phyloP scores from a whole-genome alignment of 2,888 invertebrate genomes.

The Ctena decussata region DNA sequence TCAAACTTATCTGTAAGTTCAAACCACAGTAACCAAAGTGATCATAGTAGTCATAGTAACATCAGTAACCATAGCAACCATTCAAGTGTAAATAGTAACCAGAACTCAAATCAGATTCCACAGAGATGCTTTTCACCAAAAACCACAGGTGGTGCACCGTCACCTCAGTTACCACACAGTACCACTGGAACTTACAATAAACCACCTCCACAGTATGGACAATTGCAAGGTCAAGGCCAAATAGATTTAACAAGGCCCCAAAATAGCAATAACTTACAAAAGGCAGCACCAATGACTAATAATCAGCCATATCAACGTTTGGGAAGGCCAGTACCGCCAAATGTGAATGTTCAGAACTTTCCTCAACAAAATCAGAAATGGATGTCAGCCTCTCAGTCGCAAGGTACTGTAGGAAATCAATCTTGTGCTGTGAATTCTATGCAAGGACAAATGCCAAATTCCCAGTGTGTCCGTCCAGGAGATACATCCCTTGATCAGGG shows the following conservation, averaged over 20 bases:
- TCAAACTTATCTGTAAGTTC: slow-evolving; percentile 68
- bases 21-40: slow-evolving; percentile 66
- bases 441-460: slow-evolving; percentile 62
- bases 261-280: slow-evolving; percentile 27
- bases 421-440: slow-evolving; percentile 67
- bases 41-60: slow-evolving; percentile 38
- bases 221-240: slow-evolving; percentile 59
- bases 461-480: slow-evolving; percentile 69
- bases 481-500: slow-evolving; percentile 83
- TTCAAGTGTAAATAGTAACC: slow-evolving; percentile 66
- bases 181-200: slow-evolving; percentile 64
- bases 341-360: slow-evolving; percentile 83
- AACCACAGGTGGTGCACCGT: slow-evolving; percentile 48
- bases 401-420: slow-evolving; percentile 67
- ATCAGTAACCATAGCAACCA: slow-evolving; percentile 65
- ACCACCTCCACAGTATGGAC: slow-evolving; percentile 66
- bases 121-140: slow-evolving; percentile 59
- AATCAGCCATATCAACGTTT: slow-evolving; percentile 66
- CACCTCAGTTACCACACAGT: slow-evolving; percentile 67
- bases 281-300: slow-evolving; percentile 25
- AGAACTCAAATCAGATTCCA: slow-evolving; percentile 45
- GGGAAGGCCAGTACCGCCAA: slow-evolving; percentile 79
- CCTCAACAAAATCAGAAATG: slow-evolving; percentile 70
- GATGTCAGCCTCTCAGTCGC: slow-evolving; percentile 49
- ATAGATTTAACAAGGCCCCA: slow-evolving; percentile 18